phyloP scores from a whole-genome alignment of 2,888 invertebrate species.

The Mantis religiosa region DNA sequence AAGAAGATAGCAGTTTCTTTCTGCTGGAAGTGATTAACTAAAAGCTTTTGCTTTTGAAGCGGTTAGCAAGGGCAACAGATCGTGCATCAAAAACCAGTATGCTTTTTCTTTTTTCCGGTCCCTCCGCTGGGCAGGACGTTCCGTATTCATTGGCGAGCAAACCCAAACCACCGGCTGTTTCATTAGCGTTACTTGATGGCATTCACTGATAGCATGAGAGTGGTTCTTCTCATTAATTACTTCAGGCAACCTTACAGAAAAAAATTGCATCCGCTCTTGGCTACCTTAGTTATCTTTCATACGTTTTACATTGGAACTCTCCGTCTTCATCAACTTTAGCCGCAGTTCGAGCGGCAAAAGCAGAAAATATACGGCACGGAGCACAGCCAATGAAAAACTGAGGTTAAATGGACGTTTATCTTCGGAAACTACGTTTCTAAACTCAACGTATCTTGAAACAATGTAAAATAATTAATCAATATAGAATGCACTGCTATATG shows the following conservation, averaged over 20 bases:
- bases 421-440: no score
- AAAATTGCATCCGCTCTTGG: neutral
- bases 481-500: no score
- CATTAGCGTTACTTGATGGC: neutral
- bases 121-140: neutral
- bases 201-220: neutral
- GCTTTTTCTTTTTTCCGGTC: neutral
- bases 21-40: neutral
- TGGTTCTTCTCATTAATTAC: neutral
- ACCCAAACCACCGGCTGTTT: neutral
- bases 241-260: neutral
- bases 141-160: neutral
- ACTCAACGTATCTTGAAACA: no score
- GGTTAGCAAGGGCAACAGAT: neutral
- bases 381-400: no score
- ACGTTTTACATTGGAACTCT: no score
- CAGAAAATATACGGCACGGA: no score
- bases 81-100: neutral
- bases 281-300: no score
- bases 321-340: no score
- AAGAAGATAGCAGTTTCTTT: neutral
- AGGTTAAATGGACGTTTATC: no score
- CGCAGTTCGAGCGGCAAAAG: no score
- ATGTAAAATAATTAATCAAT: no score
- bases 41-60: neutral